Percentiles rank a stretch among this genome's conserved stretches.
phyloP scores from a whole-genome alignment of 2,113 vertebrate genomes.

The Platichthys flesus region DNA sequence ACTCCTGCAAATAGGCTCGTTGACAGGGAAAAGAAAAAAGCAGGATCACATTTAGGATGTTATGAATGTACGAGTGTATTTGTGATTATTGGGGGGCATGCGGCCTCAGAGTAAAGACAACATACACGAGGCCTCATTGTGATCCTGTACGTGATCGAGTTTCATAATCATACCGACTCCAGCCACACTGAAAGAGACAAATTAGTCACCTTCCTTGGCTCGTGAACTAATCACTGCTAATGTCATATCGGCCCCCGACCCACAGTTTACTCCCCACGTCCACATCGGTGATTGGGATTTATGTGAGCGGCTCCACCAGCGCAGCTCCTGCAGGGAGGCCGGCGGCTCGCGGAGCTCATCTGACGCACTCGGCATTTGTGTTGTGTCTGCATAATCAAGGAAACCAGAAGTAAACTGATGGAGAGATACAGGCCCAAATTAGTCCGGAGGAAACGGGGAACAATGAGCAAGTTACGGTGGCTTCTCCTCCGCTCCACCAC shows the following conservation, averaged over 20 bases:
- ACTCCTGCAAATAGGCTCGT: background rate
- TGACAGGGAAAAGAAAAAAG: background rate
- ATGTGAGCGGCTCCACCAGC: background rate
- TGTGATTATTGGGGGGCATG: background rate
- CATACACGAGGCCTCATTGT: background rate
- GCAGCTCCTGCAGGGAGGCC: constrained; percentile 23
- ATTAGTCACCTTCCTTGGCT: background rate
- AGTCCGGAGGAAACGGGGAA: constrained; percentile 79
- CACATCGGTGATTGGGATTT: constrained; percentile 34
- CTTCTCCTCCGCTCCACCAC: constrained; percentile 48
- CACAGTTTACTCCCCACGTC: constrained; percentile 31
- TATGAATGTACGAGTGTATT: background rate
- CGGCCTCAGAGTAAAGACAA: background rate
- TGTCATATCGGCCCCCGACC: background rate
- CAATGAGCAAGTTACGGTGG: constrained; percentile 78
- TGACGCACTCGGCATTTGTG: constrained; percentile 66
- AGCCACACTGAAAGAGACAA: background rate
- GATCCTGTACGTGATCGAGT: background rate
- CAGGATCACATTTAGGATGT: background rate
- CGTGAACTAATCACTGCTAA: constrained; percentile 12
- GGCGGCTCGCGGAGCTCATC: constrained; percentile 39
- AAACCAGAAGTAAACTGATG: constrained; percentile 80
- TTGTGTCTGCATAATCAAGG: constrained; percentile 87
- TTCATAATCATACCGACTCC: background rate
- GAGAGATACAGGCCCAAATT: constrained; percentile 77